A percentile compares a stretch with the other conserved stretches of the same genome.
Evolutionary conservation across 2,113 vertebrate genomes (phyloP).

Genomic region (Corvus moneduloides): DNA sequence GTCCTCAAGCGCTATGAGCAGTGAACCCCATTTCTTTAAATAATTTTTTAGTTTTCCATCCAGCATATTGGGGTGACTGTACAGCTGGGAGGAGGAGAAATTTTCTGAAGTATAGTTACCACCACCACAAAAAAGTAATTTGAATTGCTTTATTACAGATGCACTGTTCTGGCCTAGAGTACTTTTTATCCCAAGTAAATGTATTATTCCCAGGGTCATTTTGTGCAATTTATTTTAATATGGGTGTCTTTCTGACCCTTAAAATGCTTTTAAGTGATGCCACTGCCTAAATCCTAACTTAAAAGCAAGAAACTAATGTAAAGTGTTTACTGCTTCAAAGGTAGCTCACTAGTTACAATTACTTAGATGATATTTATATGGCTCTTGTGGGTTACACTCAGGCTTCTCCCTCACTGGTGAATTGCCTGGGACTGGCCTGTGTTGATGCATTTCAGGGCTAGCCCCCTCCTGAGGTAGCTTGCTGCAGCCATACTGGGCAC

Average conservation of each 20-base stretch:
- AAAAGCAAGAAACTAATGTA: neutral
- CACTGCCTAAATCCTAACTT: neutral
- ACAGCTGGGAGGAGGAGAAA: neutral
- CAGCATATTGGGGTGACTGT: neutral
- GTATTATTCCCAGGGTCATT: neutral
- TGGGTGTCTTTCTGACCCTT: neutral
- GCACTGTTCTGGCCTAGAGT: neutral
- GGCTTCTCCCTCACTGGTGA: neutral
- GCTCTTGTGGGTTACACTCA: neutral
- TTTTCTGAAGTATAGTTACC: neutral
- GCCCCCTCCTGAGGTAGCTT: neutral
- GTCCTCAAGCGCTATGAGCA: neutral
- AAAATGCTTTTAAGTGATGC: neutral
- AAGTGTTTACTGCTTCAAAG: neutral
- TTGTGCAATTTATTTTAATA: neutral
- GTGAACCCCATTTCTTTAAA: neutral
- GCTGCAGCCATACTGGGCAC: neutral
- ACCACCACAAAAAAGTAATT: neutral
- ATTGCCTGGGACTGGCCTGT: neutral
- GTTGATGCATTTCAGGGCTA: neutral
- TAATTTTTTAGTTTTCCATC: neutral
- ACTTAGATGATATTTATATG: neutral
- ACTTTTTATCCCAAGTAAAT: neutral
- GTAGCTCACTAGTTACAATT: neutral
- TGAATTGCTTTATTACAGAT: neutral